A percentile compares a stretch with the other conserved stretches of the same genome.
Conservation (phyloP, 2,888 invertebrate genomes). For the Uloborus plumipes region DNA sequence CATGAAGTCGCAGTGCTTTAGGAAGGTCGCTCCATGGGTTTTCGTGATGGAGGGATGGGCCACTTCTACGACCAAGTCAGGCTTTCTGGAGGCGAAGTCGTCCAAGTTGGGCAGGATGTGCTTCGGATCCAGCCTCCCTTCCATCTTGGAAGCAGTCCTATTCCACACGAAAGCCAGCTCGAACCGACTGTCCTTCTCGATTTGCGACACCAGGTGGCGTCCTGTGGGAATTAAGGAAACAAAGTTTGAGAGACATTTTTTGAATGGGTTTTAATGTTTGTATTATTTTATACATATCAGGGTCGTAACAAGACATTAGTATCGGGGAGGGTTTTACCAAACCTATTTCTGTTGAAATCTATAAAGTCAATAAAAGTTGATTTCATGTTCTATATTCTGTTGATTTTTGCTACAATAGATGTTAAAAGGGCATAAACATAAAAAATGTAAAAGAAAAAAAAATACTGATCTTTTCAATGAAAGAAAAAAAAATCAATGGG, state of each 20-base stretch:
- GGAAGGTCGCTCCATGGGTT: conserved; percentile 72
- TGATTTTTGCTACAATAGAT: too few relatives aligned
- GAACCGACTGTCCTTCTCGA: conserved; percentile 67
- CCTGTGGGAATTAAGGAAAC: conserved; percentile 69
- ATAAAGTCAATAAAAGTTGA: too few relatives aligned
- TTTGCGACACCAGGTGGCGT: conserved; percentile 70
- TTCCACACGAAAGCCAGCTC: conserved; percentile 74
- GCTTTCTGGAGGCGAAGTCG: conserved; percentile 67
- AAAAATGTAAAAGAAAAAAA: too few relatives aligned
- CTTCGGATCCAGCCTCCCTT: conserved; percentile 67
- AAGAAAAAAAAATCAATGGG: not conserved
- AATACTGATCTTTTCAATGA: too few relatives aligned
- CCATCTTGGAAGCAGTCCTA: conserved; percentile 68
- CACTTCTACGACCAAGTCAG: conserved; percentile 74
- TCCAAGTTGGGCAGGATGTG: conserved; percentile 69
- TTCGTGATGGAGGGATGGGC: conserved; percentile 74
- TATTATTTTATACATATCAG: too few relatives aligned
- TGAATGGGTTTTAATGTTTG: too few relatives aligned
- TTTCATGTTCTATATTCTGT: too few relatives aligned
- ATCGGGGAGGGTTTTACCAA: too few relatives aligned
- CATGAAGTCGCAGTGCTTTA: conserved; percentile 73
- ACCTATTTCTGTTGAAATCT: too few relatives aligned
- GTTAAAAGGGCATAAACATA: too few relatives aligned
- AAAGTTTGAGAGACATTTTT: not conserved
- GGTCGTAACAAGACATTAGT: too few relatives aligned